Conservation (phyloP, 2,797 vertebrate species). For the Sebastes alutus region DNA sequence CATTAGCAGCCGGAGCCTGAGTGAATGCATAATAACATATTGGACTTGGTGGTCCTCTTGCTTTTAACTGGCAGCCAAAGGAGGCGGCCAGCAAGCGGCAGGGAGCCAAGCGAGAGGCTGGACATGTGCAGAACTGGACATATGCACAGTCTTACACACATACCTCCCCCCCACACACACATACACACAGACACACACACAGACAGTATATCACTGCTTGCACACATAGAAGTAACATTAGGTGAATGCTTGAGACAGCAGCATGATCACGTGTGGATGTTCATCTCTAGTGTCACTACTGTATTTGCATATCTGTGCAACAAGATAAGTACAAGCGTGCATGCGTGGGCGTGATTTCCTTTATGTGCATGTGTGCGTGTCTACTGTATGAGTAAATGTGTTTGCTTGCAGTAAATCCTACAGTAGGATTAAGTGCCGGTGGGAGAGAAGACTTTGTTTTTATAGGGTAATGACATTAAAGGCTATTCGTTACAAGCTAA, state of each 20-base stretch:
- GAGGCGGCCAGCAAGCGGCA: slow-evolving; percentile 36
- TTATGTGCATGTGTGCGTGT: neutral
- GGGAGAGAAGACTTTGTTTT: slow-evolving; percentile 53
- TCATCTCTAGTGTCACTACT: neutral
- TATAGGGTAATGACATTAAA: slow-evolving; percentile 68
- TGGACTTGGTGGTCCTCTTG: slow-evolving; percentile 30
- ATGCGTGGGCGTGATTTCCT: neutral
- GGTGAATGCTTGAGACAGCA: neutral
- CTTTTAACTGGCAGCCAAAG: slow-evolving; percentile 59
- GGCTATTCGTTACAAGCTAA: slow-evolving; percentile 63
- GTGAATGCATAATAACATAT: slow-evolving; percentile 50
- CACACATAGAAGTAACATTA: neutral
- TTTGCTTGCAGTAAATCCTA: slow-evolving; percentile 51
- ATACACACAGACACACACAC: neutral
- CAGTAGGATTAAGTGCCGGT: slow-evolving; percentile 46
- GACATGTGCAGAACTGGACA: slow-evolving; percentile 40
- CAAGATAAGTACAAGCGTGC: neutral
- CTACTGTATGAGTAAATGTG: neutral
- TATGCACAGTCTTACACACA: slow-evolving; percentile 25
- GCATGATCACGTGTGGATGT: neutral
- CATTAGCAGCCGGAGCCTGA: slow-evolving; percentile 18
- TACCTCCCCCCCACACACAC: neutral
- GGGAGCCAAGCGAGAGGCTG: slow-evolving; percentile 40
- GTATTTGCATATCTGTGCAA: neutral
- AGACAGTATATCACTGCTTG: neutral